Percentiles rank a stretch among this genome's conserved stretches.
These are phyloP conservation scores for Suncus etruscus DNA, from an alignment of 2,113 vertebrate species.

Conservation along the genomic window DNA sequence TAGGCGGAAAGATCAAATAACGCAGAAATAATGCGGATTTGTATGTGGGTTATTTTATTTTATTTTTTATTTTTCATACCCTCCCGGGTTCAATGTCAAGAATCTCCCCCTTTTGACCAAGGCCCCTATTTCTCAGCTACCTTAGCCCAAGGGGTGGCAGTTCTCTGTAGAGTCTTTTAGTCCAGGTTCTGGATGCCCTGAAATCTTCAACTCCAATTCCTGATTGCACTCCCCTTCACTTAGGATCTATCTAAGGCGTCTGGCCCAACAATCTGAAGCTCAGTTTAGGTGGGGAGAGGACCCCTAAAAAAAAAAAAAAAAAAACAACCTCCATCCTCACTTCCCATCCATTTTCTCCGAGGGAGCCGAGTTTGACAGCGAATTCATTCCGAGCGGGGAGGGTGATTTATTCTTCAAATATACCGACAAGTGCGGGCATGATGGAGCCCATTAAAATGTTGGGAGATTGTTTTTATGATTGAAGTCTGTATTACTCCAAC, in stretches of 20 bases:
- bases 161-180: background rate
- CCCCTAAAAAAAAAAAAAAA: background rate
- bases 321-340: conserved; percentile 70
- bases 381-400: conserved; percentile 88
- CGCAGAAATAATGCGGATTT: conserved; percentile 56
- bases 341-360: conserved; percentile 86
- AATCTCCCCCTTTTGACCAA: conserved; percentile 1
- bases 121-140: background rate
- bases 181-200: background rate
- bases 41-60: background rate
- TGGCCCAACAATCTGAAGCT: conserved; percentile 51
- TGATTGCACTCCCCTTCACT: background rate
- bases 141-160: background rate
- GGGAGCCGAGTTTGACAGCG: conserved; percentile 88
- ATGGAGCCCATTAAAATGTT: conserved; percentile 90
- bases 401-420: conserved; percentile 89
- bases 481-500: conserved; percentile 90
- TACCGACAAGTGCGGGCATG: conserved; percentile 89
- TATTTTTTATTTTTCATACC: background rate
- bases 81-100: conserved; percentile 29
- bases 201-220: background rate
- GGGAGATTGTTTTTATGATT: conserved; percentile 90
- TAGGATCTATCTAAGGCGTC: conserved; percentile 15
- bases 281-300: conserved; percentile 59
- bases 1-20: conserved; percentile 53